phyloP scores from a whole-genome alignment of 1,140 invertebrate genomes.

The Drosophila tropicalis region DNA sequence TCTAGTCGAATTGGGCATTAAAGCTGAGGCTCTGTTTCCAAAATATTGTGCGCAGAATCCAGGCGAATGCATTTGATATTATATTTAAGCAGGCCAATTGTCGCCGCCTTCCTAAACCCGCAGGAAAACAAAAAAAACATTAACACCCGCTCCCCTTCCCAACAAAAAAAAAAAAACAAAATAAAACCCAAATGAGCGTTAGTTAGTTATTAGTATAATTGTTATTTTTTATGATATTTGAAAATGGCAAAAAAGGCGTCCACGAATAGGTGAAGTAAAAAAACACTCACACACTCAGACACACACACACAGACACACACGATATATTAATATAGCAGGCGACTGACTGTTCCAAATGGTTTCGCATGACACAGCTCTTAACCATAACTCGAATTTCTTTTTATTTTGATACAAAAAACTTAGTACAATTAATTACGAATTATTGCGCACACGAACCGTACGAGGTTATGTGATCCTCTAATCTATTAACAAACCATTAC shows the following conservation, averaged over 20 bases:
- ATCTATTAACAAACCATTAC: too few relatives aligned
- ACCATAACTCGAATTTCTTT: slow-evolving; percentile 56
- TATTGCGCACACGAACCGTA: slow-evolving; percentile 45
- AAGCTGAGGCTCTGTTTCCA: slow-evolving; percentile 88
- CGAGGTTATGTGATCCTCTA: not conserved
- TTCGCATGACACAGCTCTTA: slow-evolving; percentile 42
- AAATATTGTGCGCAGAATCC: slow-evolving; percentile 89
- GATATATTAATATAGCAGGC: slow-evolving; percentile 36
- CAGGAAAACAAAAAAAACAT: not conserved
- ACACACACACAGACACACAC: slow-evolving; percentile 31
- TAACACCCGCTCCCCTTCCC: slow-evolving; percentile 10
- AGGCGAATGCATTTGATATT: slow-evolving; percentile 83
- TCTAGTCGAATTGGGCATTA: slow-evolving; percentile 85
- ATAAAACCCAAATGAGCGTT: slow-evolving; percentile 51
- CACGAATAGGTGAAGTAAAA: slow-evolving; percentile 13
- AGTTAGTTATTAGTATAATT: slow-evolving; percentile 77
- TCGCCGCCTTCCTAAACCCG: not conserved
- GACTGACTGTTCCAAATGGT: slow-evolving; percentile 61
- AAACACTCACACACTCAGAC: not conserved
- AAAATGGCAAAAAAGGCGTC: slow-evolving; percentile 16
- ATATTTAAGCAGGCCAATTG: slow-evolving; percentile 58
- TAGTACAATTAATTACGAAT: slow-evolving; percentile 57
- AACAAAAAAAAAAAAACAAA: slow-evolving; percentile 11
- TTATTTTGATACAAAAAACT: slow-evolving; percentile 43
- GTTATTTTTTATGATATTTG: slow-evolving; percentile 68